These are phyloP conservation scores for Drosophila testacea DNA, from an alignment of 2,888 invertebrate genomes.

Conservation along the genomic window DNA sequence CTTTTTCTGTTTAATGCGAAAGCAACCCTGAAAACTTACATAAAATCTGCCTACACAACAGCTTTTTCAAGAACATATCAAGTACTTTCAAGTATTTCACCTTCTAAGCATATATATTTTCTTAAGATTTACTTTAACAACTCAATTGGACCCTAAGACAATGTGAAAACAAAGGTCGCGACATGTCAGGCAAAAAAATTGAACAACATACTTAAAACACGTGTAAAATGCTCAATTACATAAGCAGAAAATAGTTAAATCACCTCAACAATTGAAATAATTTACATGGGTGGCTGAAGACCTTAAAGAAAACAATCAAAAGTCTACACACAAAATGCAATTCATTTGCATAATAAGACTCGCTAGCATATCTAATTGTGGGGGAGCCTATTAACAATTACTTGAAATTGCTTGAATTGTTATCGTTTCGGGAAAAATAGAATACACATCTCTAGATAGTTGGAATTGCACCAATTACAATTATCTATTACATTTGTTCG, in stretches of 20 bases:
- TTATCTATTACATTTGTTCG: too few species aligned
- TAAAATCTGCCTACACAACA: slow-evolving; percentile 25
- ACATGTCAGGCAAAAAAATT: slow-evolving; percentile 6
- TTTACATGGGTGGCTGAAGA: slow-evolving; percentile 45
- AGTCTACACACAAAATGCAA: slow-evolving; percentile 31
- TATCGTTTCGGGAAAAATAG: too few species aligned
- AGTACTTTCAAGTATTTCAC: slow-evolving; percentile 17
- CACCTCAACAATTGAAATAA: slow-evolving; percentile 41
- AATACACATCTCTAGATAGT: too few species aligned
- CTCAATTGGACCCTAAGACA: slow-evolving; percentile 17
- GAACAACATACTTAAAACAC: slow-evolving; percentile 17
- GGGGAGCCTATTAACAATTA: slow-evolving; percentile 25
- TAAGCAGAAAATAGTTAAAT: slow-evolving; percentile 26
- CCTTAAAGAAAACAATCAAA: slow-evolving; percentile 41
- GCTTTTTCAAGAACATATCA: slow-evolving; percentile 16
- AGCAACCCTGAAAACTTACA: slow-evolving; percentile 12
- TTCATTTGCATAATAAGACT: slow-evolving; percentile 38
- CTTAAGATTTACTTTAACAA: background rate
- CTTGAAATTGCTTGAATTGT: slow-evolving; percentile 5
- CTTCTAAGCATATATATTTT: slow-evolving; percentile 5
- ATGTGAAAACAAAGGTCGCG: slow-evolving; percentile 28
- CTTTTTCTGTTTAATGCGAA: background rate
- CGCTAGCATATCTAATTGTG: slow-evolving; percentile 39
- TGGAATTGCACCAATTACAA: too few species aligned
- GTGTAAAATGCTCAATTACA: slow-evolving; percentile 26